phyloP scores from a whole-genome alignment of 2,113 vertebrate species.

The Carassius carassius region DNA sequence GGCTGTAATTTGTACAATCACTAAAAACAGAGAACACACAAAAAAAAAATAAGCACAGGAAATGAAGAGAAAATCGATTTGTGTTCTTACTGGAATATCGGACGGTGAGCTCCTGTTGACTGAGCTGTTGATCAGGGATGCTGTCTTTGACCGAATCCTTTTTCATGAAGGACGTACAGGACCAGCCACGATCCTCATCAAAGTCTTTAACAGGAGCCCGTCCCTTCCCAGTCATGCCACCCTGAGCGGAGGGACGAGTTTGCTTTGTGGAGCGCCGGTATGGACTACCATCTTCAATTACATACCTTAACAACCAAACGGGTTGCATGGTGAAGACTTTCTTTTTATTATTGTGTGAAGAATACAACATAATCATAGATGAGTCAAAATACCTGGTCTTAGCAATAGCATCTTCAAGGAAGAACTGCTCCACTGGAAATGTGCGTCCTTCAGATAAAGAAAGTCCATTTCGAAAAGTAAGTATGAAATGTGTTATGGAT shows the following conservation, averaged over 20 bases:
- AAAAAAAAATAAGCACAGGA: too few relatives aligned
- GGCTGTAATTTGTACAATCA: neutral
- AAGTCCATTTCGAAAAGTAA: neutral
- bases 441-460: constrained; percentile 78
- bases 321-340: too few relatives aligned
- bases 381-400: constrained; percentile 78
- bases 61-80: neutral
- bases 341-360: neutral
- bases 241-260: constrained; percentile 57
- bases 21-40: neutral
- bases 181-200: constrained; percentile 72
- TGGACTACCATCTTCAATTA: constrained; percentile 88
- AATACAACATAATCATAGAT: neutral
- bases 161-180: constrained; percentile 75
- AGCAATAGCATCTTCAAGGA: constrained; percentile 91
- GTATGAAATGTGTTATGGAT: neutral
- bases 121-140: constrained; percentile 89
- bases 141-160: constrained; percentile 81
- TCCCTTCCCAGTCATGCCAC: constrained; percentile 71
- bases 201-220: constrained; percentile 80
- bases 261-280: constrained; percentile 84
- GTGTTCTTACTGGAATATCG: constrained; percentile 86
- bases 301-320: constrained; percentile 76
- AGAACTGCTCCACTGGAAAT: constrained; percentile 94
- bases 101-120: constrained; percentile 83